Evolutionary conservation across 2,797 vertebrate genomes (phyloP).

Genomic region (Coranthus polyacanthus): DNA sequence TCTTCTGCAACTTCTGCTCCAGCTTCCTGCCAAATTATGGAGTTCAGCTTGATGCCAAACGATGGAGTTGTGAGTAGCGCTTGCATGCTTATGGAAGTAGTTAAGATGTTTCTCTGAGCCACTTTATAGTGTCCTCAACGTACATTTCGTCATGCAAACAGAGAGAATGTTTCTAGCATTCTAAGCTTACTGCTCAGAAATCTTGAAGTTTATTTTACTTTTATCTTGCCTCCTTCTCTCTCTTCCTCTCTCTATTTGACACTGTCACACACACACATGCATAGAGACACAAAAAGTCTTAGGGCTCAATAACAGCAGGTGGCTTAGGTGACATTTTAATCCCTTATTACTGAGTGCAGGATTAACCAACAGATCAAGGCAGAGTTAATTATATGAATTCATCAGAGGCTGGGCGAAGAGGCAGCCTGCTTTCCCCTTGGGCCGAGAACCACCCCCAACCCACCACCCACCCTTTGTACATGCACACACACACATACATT

Average conservation of each 20-base stretch:
- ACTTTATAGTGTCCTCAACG: slow-evolving; percentile 33
- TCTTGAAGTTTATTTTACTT: slow-evolving; percentile 60
- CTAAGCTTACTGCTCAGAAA: slow-evolving; percentile 35
- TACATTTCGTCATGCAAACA: slow-evolving; percentile 49
- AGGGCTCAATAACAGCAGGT: slow-evolving; percentile 87
- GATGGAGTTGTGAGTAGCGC: slow-evolving; percentile 34
- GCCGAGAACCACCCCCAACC: slow-evolving; percentile 65
- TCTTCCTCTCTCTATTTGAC: slow-evolving; percentile 1
- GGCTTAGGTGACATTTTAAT: slow-evolving; percentile 88
- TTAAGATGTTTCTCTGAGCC: slow-evolving; percentile 40
- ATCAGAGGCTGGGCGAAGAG: slow-evolving; percentile 84
- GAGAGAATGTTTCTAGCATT: slow-evolving; percentile 32
- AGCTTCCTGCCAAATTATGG: slow-evolving; percentile 60
- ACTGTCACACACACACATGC: slow-evolving; percentile 45
- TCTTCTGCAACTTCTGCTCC: slow-evolving; percentile 62
- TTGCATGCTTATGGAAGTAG: slow-evolving; percentile 33
- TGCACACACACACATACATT: slow-evolving; percentile 28
- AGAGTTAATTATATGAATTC: slow-evolving; percentile 90
- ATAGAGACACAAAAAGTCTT: slow-evolving; percentile 75
- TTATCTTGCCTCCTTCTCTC: slow-evolving; percentile 22
- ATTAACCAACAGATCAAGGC: slow-evolving; percentile 88
- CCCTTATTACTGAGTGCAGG: slow-evolving; percentile 87
- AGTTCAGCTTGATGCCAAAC: slow-evolving; percentile 49
- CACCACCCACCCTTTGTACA: slow-evolving; percentile 54
- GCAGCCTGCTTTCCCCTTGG: slow-evolving; percentile 76